Evolutionary conservation across 2,888 invertebrate species (phyloP), one percentile per base, ranked within the genome.

Genomic region (Sicus ferrugineus): DNA sequence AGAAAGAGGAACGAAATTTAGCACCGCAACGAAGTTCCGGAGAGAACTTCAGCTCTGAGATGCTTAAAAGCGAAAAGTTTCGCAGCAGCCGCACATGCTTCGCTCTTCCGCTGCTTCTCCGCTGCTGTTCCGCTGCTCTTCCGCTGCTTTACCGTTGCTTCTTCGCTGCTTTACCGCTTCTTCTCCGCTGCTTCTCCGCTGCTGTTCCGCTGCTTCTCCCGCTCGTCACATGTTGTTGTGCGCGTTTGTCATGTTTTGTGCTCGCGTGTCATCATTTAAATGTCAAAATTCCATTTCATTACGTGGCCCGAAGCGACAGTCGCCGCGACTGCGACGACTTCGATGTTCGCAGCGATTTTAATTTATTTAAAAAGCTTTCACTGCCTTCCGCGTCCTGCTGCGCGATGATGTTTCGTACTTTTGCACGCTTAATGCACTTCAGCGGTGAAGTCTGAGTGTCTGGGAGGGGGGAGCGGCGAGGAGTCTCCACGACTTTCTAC

Each of bases 231-330:
- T 26, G 16, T 54, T 54, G 23, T 7, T 23, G 21, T 23, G 28
- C 23, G 23, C 14, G 28, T 5, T 9, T 54, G 54, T 28, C 7
- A 26, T 9, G 26, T 14, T 54, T 16, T 63, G 46, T 26, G 63
- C 52, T 64, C 50, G 21, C 23, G 23, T 52, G 52, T 52, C 64
- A 52, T 64, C 52, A 52, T 52, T 31, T 31, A 64, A 19, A 52
- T 65, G 65, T 65, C 54, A 52, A 54, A 54, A 65, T 54, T 64
- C 34, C 65, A 54, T 65, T 65, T 65, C 52, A 65, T 65, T 65
- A 54, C 62, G 46, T 48, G 46, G 30, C 26, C 30, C n/a, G 46
- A 46, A 62, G n/a, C n/a, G n/a, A 62, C 30, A n/a, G 21, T 62
- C 46, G 14, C 16, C 42, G 46, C 42, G 11, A 23, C 26, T 38